Evolutionary conservation across 2,797 vertebrate species (phyloP).

Genomic region (Artibeus lituratus): DNA sequence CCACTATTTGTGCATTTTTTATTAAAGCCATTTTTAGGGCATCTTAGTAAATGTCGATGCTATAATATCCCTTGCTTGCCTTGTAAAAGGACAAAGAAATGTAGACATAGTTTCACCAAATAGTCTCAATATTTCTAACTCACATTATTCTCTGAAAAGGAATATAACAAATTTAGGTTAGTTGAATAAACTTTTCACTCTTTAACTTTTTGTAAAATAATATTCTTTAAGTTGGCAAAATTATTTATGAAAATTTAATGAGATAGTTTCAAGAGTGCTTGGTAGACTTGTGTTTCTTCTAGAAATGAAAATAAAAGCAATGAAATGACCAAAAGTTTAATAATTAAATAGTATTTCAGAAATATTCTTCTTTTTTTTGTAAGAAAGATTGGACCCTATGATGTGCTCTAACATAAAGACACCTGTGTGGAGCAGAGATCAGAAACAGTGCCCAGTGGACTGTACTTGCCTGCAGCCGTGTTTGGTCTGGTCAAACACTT

Average conservation of each 20-base stretch:
- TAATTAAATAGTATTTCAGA: neutral
- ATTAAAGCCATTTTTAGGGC: neutral
- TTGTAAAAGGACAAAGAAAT: neutral
- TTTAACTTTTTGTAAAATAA: neutral
- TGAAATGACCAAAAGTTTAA: neutral
- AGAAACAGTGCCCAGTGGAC: neutral
- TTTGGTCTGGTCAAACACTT: neutral
- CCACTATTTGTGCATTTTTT: neutral
- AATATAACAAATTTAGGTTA: neutral
- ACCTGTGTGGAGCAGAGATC: neutral
- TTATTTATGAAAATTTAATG: neutral
- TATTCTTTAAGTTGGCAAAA: neutral
- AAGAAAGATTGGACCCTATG: neutral
- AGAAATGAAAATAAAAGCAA: neutral
- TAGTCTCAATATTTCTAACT: neutral
- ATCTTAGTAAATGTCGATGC: neutral
- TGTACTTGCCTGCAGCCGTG: neutral
- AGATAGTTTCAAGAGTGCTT: neutral
- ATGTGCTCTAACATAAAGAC: neutral
- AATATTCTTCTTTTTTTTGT: neutral
- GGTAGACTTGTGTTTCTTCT: neutral
- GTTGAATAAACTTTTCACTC: neutral
- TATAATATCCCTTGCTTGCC: neutral
- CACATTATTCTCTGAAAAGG: neutral
- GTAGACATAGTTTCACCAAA: neutral